phyloP scores from a whole-genome alignment of 2,888 invertebrate genomes.

The Boloria selene region DNA sequence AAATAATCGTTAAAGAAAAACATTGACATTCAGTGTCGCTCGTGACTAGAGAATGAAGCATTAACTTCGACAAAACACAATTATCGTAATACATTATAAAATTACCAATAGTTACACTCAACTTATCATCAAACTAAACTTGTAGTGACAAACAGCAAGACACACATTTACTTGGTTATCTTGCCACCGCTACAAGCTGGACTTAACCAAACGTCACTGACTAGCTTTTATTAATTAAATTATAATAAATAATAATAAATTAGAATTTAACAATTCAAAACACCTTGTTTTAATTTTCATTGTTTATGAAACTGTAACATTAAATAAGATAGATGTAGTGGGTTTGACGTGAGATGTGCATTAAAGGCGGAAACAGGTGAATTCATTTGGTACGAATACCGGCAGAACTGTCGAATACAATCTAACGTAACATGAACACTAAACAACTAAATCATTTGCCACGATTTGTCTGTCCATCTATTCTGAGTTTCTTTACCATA shows the following conservation, averaged over 20 bases:
- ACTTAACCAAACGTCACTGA: conserved; percentile 70
- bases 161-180: conserved; percentile 1
- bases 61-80: conserved; percentile 59
- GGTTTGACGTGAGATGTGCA: conserved; percentile 67
- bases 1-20: conserved; percentile 21
- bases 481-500: conserved; percentile 31
- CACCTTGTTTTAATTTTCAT: conserved; percentile 37
- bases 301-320: conserved; percentile 38
- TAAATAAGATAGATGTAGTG: conserved; percentile 43
- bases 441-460: conserved; percentile 75
- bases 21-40: conserved; percentile 55
- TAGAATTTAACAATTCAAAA: conserved; percentile 55
- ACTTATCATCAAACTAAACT: conserved; percentile 54
- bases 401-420: conserved; percentile 68
- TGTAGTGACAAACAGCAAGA: conserved; percentile 35
- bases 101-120: conserved; percentile 51
- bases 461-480: conserved; percentile 56
- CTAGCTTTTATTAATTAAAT: conserved; percentile 71
- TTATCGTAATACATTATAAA: conserved; percentile 54
- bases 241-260: conserved; percentile 63
- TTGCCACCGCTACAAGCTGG: conserved; percentile 51
- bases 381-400: conserved; percentile 58
- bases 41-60: conserved; percentile 70
- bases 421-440: conserved; percentile 81
- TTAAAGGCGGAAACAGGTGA: conserved; percentile 68